Conservation (phyloP, 2,113 vertebrate species). For the Perccottus glenii region DNA sequence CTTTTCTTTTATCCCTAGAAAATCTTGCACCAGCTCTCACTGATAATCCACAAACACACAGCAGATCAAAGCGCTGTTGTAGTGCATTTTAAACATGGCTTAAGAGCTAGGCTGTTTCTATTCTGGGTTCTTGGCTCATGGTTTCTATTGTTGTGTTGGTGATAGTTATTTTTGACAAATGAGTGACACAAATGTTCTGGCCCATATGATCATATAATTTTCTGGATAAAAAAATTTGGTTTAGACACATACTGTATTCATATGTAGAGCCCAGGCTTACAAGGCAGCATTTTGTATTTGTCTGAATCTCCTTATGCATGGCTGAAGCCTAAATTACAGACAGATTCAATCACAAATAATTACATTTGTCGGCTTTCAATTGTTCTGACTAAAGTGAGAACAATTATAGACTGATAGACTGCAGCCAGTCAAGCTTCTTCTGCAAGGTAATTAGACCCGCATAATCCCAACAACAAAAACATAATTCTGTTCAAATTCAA, state of each 20-base stretch:
- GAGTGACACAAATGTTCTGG: not conserved
- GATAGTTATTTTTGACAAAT: slow-evolving; percentile 22
- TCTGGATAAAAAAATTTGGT: not conserved
- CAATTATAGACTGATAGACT: slow-evolving; percentile 29
- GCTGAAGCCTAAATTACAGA: no score
- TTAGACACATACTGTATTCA: no score
- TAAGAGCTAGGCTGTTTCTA: slow-evolving; percentile 9
- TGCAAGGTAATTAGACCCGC: slow-evolving; percentile 66
- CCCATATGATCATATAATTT: not conserved
- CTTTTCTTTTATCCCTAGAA: slow-evolving; percentile 52
- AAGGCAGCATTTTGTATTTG: not conserved
- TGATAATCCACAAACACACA: slow-evolving; percentile 52
- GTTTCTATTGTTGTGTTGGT: not conserved
- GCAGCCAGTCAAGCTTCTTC: slow-evolving; percentile 43
- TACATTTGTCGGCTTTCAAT: not conserved
- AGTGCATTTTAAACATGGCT: slow-evolving; percentile 46
- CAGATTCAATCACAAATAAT: not conserved
- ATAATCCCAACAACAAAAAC: slow-evolving; percentile 69
- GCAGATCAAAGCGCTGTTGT: slow-evolving; percentile 44
- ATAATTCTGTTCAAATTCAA: slow-evolving; percentile 60
- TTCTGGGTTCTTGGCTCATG: not conserved
- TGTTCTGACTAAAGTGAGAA: slow-evolving; percentile 19
- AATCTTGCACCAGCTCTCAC: slow-evolving; percentile 38
- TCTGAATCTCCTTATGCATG: no score
- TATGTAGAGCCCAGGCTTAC: no score